Evolutionary conservation across 2,113 vertebrate genomes (phyloP).

Genomic region (Cnemophilus loriae): DNA sequence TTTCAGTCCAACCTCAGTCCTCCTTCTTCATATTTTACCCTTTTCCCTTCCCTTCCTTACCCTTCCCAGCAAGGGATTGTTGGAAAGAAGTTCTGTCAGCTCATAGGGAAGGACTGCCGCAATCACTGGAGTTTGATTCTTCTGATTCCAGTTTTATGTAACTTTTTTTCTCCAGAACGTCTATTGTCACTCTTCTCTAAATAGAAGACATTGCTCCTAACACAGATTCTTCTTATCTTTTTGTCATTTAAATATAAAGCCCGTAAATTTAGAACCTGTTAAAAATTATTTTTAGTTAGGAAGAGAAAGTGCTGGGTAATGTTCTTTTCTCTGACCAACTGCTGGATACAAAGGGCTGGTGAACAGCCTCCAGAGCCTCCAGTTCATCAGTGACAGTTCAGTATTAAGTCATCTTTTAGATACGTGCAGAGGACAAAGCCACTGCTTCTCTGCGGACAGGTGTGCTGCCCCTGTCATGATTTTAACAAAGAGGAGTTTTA

Average conservation of each 20-base stretch:
- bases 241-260: constrained; percentile 41
- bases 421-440: not conserved
- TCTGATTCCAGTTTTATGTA: not conserved
- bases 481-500: not conserved
- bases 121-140: not conserved
- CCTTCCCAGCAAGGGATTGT: not conserved
- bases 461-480: not conserved
- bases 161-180: not conserved
- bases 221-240: not conserved
- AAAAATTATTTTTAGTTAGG: not conserved
- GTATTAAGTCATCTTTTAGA: not conserved
- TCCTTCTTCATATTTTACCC: not conserved
- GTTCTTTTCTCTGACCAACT: not conserved
- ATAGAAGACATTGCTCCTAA: not conserved
- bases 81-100: not conserved
- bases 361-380: not conserved
- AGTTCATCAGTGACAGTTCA: not conserved
- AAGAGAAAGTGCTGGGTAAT: not conserved
- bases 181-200: constrained; percentile 23
- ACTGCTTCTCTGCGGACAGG: not conserved
- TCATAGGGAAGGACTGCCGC: not conserved
- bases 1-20: not conserved
- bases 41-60: not conserved
- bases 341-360: not conserved
- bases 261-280: constrained; percentile 17